Evolutionary conservation across 2,888 invertebrate genomes (phyloP).

Genomic region (Pollenia labialis): DNA sequence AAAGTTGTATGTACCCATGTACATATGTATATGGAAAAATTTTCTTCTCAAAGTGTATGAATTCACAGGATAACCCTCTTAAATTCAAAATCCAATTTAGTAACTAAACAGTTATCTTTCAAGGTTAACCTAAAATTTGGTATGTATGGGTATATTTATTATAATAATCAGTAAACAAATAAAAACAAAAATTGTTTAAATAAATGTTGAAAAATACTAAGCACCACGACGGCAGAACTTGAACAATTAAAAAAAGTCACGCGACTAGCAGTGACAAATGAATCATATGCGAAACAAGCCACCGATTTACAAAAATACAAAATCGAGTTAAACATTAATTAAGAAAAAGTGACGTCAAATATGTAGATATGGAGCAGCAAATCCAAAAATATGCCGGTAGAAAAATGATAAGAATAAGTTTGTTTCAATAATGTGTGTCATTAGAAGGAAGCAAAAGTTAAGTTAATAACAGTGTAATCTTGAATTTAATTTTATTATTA

Average conservation of each 20-base stretch:
- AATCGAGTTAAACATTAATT: neutral
- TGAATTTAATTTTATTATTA: neutral
- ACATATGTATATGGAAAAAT: no score
- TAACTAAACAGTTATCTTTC: no score
- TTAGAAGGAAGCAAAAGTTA: neutral
- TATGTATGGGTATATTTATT: no score
- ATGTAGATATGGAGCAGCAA: constrained; percentile 3
- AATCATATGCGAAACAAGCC: constrained; percentile 30
- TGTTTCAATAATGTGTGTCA: neutral
- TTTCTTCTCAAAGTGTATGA: no score
- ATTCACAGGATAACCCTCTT: no score
- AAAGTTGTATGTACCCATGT: no score
- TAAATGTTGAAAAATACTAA: neutral
- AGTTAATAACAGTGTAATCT: neutral
- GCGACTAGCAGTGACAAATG: constrained; percentile 46
- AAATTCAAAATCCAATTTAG: no score
- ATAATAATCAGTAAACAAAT: constrained; percentile 2
- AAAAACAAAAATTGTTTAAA: constrained; percentile 18
- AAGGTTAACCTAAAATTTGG: no score
- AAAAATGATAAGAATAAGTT: constrained; percentile 29
- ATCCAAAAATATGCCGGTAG: constrained; percentile 31
- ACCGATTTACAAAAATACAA: neutral
- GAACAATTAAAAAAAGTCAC: constrained; percentile 58
- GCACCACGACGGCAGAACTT: neutral
- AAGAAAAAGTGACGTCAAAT: constrained; percentile 55